A percentile compares a stretch with the other conserved stretches of the same genome.
Evolutionary conservation across 2,888 invertebrate species (phyloP).

Genomic region (Meiosimyza decipiens): DNA sequence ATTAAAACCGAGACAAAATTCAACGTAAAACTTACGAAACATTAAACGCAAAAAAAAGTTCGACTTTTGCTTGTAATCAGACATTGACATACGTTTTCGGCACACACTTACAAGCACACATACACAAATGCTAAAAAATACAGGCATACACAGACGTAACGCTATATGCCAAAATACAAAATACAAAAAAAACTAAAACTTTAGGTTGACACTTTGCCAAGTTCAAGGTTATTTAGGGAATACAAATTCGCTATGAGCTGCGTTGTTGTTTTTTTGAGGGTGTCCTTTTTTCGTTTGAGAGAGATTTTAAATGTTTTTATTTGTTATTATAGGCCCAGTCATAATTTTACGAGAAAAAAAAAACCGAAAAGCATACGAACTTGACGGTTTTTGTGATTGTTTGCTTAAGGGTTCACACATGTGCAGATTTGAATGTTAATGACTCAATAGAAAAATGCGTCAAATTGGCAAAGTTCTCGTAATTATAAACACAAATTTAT

Average conservation of each 20-base stretch:
- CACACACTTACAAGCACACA: conserved; percentile 16
- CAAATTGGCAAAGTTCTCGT: no score
- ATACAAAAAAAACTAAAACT: conserved; percentile 12
- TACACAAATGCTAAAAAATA: neutral
- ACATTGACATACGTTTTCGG: conserved; percentile 13
- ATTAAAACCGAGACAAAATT: neutral
- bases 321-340: no score
- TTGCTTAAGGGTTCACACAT: no score
- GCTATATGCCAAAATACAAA: conserved; percentile 2
- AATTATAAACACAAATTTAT: no score
- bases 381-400: no score
- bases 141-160: neutral
- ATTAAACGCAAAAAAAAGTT: no score
- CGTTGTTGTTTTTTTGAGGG: conserved; percentile 21
- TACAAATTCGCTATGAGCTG: conserved; percentile 5
- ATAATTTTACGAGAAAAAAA: no score
- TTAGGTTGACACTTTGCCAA: conserved; percentile 30
- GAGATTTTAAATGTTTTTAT: no score
- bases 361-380: no score
- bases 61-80: neutral
- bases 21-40: neutral
- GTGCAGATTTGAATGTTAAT: no score
- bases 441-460: no score
- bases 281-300: neutral
- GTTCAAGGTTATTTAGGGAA: conserved; percentile 37